These are phyloP conservation scores for Hyperoplus immaculatus DNA, from an alignment of 2,797 vertebrate species.

Conservation along the genomic window DNA sequence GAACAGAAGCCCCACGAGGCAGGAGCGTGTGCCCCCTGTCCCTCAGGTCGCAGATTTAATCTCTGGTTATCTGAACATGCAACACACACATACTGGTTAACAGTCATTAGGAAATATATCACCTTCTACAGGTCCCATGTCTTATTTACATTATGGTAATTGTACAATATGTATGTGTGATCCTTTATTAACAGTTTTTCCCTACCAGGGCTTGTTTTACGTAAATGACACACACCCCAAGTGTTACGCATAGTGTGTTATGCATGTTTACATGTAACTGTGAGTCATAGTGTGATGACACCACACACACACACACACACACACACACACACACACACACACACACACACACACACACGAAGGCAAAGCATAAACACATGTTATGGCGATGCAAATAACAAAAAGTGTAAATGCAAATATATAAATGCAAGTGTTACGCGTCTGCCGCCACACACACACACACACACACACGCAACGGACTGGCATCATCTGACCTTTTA, in stretches of 20 bases:
- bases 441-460: slow-evolving; percentile 19
- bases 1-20: slow-evolving; percentile 27
- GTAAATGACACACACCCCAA: neutral
- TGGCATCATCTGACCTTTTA: slow-evolving; percentile 66
- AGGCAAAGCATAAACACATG: neutral
- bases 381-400: slow-evolving; percentile 72
- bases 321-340: too few species aligned
- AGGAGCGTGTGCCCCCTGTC: slow-evolving; percentile 16
- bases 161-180: neutral
- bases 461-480: neutral
- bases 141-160: slow-evolving; percentile 6
- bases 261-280: neutral
- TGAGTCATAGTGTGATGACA: neutral
- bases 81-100: slow-evolving; percentile 7
- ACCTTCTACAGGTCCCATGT: neutral
- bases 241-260: neutral
- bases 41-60: slow-evolving; percentile 62
- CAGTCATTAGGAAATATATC: slow-evolving; percentile 9
- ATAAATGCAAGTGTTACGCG: slow-evolving; percentile 36
- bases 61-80: slow-evolving; percentile 41
- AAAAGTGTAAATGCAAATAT: slow-evolving; percentile 45
- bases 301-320: too few species aligned
- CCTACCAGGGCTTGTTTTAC: neutral
- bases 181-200: neutral
- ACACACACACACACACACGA: slow-evolving; percentile 10